Evolutionary conservation across 2,888 invertebrate species (phyloP).

Genomic region (Eilema griseolum): DNA sequence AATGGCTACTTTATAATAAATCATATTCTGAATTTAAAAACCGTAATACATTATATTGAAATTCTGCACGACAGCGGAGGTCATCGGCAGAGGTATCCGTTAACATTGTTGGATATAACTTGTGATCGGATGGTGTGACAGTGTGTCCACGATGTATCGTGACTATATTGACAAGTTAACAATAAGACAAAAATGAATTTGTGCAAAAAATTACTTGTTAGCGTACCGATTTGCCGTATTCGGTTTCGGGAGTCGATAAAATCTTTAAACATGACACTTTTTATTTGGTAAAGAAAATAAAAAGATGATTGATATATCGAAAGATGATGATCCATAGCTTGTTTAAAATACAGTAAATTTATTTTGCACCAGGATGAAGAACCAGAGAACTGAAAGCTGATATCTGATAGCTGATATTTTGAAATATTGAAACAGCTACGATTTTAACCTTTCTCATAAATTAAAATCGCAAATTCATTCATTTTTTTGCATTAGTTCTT

Average conservation of each 20-base stretch:
- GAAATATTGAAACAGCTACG: too few species aligned
- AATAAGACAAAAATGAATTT: slow-evolving; percentile 38
- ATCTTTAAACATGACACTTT: slow-evolving; percentile 1
- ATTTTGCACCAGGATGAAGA: too few species aligned
- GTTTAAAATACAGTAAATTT: too few species aligned
- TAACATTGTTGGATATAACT: slow-evolving; percentile 30
- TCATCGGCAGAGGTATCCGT: slow-evolving; percentile 49
- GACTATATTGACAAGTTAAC: slow-evolving; percentile 45
- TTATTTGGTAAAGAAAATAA: not conserved
- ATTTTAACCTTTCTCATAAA: too few species aligned
- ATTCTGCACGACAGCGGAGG: slow-evolving; percentile 46
- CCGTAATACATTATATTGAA: slow-evolving; percentile 46
- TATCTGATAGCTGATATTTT: too few species aligned
- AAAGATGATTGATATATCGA: not conserved
- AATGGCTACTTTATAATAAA: slow-evolving; percentile 40
- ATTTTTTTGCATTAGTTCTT: too few species aligned
- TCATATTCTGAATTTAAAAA: slow-evolving; percentile 39
- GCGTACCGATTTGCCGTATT: slow-evolving; percentile 25
- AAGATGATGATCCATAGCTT: not conserved
- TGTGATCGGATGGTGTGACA: slow-evolving; percentile 47
- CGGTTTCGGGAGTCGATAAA: slow-evolving; percentile 26
- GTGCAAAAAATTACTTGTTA: slow-evolving; percentile 26
- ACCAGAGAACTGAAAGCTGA: too few species aligned
- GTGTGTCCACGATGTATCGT: slow-evolving; percentile 36
- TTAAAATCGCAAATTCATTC: too few species aligned